Evolutionary conservation across 2,113 vertebrate species (phyloP).

Genomic region (Proterorhinus semilunaris): DNA sequence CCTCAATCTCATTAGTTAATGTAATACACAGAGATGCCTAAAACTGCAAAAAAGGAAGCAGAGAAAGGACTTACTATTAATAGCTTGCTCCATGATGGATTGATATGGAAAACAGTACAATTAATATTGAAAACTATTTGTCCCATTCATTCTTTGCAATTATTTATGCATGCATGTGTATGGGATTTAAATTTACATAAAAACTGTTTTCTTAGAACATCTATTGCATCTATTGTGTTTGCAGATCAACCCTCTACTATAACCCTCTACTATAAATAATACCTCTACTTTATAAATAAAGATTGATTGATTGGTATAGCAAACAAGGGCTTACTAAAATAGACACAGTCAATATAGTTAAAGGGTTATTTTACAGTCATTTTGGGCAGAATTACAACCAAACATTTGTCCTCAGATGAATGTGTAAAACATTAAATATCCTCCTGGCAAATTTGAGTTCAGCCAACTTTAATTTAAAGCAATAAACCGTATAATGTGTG

Average conservation of each 20-base stretch:
- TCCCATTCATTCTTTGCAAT: background rate
- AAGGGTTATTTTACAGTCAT: conserved; percentile 39
- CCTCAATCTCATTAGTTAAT: conserved; percentile 26
- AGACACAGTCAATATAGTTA: conserved; percentile 3
- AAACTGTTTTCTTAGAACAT: background rate
- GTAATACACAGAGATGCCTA: background rate
- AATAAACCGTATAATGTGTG: conserved; percentile 11
- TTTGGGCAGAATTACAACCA: conserved; percentile 26
- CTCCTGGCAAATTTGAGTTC: background rate
- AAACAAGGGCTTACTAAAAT: conserved; percentile 14
- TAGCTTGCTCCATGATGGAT: background rate
- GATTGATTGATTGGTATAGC: too few species aligned
- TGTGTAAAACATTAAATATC: background rate
- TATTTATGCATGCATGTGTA: background rate
- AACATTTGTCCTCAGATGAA: background rate
- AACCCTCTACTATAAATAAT: too few species aligned
- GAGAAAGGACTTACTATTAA: conserved; percentile 15
- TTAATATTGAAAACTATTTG: background rate
- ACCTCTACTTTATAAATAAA: too few species aligned
- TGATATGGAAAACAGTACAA: background rate
- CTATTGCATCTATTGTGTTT: background rate
- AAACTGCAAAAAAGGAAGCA: conserved; percentile 2
- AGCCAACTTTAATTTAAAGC: background rate
- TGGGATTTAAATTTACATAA: background rate
- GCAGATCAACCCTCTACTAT: background rate